phyloP scores from a whole-genome alignment of 2,113 vertebrate species.

The Oncorhynchus clarkii region DNA sequence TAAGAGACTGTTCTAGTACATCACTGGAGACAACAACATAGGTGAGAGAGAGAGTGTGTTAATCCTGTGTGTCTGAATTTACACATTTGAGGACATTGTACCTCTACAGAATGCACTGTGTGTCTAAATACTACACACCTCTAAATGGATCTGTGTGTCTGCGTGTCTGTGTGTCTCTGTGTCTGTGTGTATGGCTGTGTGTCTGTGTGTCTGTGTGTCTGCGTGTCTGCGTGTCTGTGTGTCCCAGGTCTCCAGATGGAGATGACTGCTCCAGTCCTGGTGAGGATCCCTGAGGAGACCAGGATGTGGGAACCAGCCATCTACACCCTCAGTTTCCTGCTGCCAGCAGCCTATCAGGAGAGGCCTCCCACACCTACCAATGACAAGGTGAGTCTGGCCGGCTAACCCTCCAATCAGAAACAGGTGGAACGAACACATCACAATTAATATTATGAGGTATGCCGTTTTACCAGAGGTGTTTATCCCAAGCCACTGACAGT shows the following conservation, averaged over 20 bases:
- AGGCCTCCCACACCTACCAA: conserved; percentile 68
- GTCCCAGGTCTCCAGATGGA: conserved; percentile 71
- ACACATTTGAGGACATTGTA: background rate
- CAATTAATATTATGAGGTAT: background rate
- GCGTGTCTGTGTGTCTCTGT: no score
- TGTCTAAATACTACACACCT: background rate
- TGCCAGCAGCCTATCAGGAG: conserved; percentile 71
- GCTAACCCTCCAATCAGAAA: background rate
- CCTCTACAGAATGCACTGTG: no score
- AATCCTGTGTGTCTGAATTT: background rate
- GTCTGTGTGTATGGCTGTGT: no score
- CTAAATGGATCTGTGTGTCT: background rate
- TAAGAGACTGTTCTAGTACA: background rate
- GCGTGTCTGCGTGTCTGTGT: background rate
- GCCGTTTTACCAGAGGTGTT: background rate
- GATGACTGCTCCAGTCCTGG: conserved; percentile 76
- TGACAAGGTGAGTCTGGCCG: conserved; percentile 65
- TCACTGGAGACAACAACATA: background rate
- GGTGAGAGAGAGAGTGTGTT: background rate
- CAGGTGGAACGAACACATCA: background rate
- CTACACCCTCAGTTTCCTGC: conserved; percentile 74
- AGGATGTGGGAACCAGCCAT: conserved; percentile 73
- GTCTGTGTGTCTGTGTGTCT: no score
- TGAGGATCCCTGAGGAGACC: conserved; percentile 72
- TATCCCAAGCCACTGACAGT: background rate